Conservation (phyloP, 2,113 vertebrate genomes). For the Macquaria ambigua region DNA sequence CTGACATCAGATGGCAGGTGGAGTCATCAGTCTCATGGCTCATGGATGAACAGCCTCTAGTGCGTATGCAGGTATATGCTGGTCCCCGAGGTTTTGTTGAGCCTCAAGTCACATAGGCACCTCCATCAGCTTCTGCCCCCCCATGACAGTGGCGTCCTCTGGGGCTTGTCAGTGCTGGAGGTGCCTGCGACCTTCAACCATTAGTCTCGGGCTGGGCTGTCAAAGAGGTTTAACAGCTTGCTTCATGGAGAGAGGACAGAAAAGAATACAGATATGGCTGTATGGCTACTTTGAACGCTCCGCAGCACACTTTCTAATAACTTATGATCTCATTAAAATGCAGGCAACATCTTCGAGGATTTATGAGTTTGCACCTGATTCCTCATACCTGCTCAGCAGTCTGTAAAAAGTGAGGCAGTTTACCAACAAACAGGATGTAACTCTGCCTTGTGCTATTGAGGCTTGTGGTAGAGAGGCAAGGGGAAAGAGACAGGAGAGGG, state of each 20-base stretch:
- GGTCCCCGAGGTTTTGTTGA: neutral
- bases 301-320: neutral
- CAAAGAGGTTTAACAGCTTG: neutral
- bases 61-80: neutral
- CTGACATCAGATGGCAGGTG: neutral
- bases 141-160: neutral
- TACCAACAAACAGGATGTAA: slow-evolving; percentile 17
- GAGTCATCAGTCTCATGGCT: slow-evolving; percentile 12
- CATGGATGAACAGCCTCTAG: slow-evolving; percentile 4
- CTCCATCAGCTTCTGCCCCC: slow-evolving; percentile 27
- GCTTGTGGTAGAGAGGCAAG: slow-evolving; percentile 3
- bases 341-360: slow-evolving; percentile 6
- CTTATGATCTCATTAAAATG: slow-evolving; percentile 23
- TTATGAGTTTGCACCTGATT: slow-evolving; percentile 26
- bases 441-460: neutral
- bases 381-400: slow-evolving; percentile 18
- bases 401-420: slow-evolving; percentile 17
- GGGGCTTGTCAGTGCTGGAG: neutral
- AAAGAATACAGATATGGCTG: slow-evolving; percentile 3
- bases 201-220: neutral
- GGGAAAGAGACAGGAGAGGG: neutral
- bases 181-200: slow-evolving; percentile 2
- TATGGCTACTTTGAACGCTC: neutral
- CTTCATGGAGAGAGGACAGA: neutral
- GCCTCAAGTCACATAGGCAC: slow-evolving; percentile 1